A percentile compares a stretch with the other conserved stretches of the same genome.
Conservation (phyloP, 2,888 invertebrate genomes). For the Amphipoea lucens region DNA sequence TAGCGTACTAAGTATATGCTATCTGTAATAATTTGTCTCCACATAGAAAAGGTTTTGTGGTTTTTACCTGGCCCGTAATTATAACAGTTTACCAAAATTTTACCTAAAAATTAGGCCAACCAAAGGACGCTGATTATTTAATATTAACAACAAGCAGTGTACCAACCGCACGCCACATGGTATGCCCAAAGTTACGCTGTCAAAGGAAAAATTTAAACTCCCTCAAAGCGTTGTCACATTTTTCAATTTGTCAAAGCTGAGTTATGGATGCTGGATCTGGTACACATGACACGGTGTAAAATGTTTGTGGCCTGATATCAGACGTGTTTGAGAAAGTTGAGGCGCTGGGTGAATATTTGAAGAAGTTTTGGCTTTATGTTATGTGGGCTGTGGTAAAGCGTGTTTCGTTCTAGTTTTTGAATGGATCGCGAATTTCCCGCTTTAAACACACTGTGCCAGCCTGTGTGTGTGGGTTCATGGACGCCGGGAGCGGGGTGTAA, state of each 20-base stretch:
- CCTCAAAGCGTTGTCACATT: slow-evolving; percentile 56
- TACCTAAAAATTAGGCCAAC: background rate
- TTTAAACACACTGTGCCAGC: no score
- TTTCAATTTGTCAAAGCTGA: slow-evolving; percentile 68
- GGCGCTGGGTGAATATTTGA: background rate
- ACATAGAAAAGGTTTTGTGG: background rate
- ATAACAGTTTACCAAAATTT: slow-evolving; percentile 8
- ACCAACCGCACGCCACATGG: slow-evolving; percentile 44
- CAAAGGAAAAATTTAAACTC: slow-evolving; percentile 72
- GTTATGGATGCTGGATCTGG: slow-evolving; percentile 41
- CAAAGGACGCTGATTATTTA: slow-evolving; percentile 38
- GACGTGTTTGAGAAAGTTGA: slow-evolving; percentile 28
- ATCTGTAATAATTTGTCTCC: background rate
- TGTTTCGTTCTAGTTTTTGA: background rate
- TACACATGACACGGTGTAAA: slow-evolving; percentile 38
- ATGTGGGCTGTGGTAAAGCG: background rate
- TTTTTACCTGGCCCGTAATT: background rate
- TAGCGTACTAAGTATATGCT: background rate
- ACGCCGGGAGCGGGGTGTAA: no score
- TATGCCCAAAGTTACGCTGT: slow-evolving; percentile 61
- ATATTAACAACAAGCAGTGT: slow-evolving; percentile 33
- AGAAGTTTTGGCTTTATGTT: slow-evolving; percentile 8
- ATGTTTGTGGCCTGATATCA: slow-evolving; percentile 41
- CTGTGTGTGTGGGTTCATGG: no score
- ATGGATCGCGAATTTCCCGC: background rate